Conservation (phyloP, 1,140 invertebrate species). For the Rhopalosiphum padi region DNA sequence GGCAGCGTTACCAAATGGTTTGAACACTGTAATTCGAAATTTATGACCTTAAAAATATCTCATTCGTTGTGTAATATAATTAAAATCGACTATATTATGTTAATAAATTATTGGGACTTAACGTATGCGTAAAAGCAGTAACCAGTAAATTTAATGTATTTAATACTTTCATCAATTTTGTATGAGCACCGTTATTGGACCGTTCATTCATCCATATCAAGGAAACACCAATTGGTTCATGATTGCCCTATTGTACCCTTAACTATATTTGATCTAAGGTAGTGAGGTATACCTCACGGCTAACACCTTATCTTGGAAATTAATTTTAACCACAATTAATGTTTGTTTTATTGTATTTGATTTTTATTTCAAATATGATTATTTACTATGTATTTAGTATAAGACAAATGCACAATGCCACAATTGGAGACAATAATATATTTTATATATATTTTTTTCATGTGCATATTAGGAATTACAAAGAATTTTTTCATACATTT, state of each 20-base stretch:
- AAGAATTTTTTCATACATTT: constrained; percentile 16
- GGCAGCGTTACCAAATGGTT: background rate
- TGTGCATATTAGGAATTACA: background rate
- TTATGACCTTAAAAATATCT: background rate
- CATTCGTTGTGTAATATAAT: background rate
- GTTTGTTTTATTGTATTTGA: background rate
- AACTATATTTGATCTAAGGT: no score
- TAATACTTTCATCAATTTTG: background rate
- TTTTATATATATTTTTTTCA: background rate
- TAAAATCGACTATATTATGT: background rate
- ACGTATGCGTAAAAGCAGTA: background rate
- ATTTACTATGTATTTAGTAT: background rate
- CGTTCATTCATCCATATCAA: background rate
- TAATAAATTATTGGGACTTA: background rate
- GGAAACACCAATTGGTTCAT: background rate
- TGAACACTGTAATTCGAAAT: background rate
- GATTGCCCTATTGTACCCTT: background rate
- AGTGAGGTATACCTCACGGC: no score
- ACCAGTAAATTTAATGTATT: no score
- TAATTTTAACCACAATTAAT: no score
- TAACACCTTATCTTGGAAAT: no score
- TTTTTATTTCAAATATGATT: background rate
- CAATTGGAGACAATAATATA: background rate
- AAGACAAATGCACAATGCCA: background rate
- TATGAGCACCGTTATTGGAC: no score